Base-by-base conservation (phyloP, 2,113 vertebrate species). In the Aptenodytes forsteri region DNA sequence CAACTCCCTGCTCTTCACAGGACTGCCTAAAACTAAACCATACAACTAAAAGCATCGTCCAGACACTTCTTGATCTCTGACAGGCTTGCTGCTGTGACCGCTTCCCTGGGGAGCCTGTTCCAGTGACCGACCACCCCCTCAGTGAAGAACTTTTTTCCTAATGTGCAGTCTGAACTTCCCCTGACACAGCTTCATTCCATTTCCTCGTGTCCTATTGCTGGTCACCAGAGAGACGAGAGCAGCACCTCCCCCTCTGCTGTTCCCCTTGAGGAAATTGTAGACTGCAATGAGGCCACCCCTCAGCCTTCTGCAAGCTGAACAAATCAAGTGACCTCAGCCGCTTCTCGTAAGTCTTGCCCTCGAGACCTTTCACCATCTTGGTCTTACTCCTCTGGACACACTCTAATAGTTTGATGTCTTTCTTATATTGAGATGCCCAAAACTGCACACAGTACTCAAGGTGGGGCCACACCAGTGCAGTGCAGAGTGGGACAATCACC, bases 181-280 rank as follows among this genome's bases (percentile, higher is more conserved):
- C n/a, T 73, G n/a, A 30, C 0, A 2, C 13, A 66, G 8, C 27
- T 56, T 84, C 9, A 40, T 66, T 44, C 20, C 21, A 13, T 17
- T 25, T 89, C 19, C 26, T 82, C 6, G 1, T 16, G 30, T 82
- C 3, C 11, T 62, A 7, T 64, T 0, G 0, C 58, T 58, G 19
- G 13, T 78, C 36, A 85, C 10, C 29, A 61, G 2, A 59, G 34
- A 34, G 15, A 72, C 36, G 13, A 72, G 42, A 79, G 22, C 18
- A 75, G 42, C 27, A 75, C 9, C 38, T 44, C 1, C 26, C 4
- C 6, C 6, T 75, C 44, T 0, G 1, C 38, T 87, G 3, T 2
- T 2, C 8, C 2, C 7, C 8, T 19, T 13, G 20, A 59, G 32
- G 14, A 59, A 80, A 38, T 1, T 64, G 14, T 34, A 36, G 58